These are phyloP conservation scores for Microplitis manilae DNA, from an alignment of 2,888 invertebrate species.

Conservation along the genomic window DNA sequence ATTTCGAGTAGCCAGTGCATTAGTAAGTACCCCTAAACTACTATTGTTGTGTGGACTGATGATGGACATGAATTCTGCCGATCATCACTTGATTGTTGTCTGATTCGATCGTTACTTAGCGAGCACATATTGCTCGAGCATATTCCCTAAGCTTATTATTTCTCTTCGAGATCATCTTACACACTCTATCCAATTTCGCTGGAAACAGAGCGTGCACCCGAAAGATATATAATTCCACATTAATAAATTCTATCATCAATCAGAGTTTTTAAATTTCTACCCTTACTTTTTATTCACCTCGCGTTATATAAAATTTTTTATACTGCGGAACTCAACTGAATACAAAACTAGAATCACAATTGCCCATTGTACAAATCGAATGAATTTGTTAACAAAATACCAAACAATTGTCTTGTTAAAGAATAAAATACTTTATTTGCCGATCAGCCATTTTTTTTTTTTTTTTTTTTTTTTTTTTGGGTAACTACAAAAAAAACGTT, in stretches of 20 bases:
- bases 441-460: background rate
- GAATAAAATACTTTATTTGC: background rate
- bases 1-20: slow-evolving; percentile 32
- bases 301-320: background rate
- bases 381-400: background rate
- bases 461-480: background rate
- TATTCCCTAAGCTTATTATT: background rate
- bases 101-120: background rate
- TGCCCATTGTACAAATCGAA: background rate
- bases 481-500: background rate
- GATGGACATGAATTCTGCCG: background rate
- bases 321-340: background rate
- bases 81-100: background rate
- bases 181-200: no score
- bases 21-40: slow-evolving; percentile 1
- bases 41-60: background rate
- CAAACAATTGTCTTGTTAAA: background rate
- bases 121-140: background rate
- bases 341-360: background rate
- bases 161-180: background rate
- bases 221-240: no score
- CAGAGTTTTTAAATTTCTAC: no score
- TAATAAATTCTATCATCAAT: no score
- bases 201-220: no score
- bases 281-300: background rate